phyloP scores from a whole-genome alignment of 2,888 invertebrate genomes.

The Ormia ochracea region DNA sequence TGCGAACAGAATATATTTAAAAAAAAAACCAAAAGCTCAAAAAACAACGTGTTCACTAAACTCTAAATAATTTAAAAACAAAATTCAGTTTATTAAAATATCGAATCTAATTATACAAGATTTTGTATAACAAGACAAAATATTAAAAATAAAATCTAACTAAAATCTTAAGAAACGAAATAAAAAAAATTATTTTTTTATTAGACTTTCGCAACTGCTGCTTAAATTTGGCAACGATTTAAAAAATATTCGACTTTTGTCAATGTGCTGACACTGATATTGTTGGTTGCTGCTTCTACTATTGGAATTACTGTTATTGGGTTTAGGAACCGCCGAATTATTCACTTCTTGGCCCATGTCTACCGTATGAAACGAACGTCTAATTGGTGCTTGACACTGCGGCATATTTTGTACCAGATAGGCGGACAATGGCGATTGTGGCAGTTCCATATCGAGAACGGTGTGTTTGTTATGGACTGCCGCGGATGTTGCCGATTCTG shows the following conservation, averaged over 20 bases:
- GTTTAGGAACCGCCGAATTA: slow-evolving; percentile 18
- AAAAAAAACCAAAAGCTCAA: too few species aligned
- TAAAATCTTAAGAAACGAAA: neutral
- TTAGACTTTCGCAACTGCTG: slow-evolving; percentile 82
- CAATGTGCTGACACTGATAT: slow-evolving; percentile 65
- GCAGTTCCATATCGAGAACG: slow-evolving; percentile 71
- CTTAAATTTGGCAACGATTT: slow-evolving; percentile 85
- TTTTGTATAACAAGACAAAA: slow-evolving; percentile 19
- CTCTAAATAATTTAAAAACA: too few species aligned
- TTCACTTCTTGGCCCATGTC: slow-evolving; percentile 58
- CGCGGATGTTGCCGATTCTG: slow-evolving; percentile 73
- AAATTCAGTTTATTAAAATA: slow-evolving; percentile 31
- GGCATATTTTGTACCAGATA: slow-evolving; percentile 66
- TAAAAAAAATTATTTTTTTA: slow-evolving; percentile 75
- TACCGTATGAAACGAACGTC: slow-evolving; percentile 72
- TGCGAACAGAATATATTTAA: too few species aligned
- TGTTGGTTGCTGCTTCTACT: slow-evolving; percentile 57
- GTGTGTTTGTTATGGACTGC: slow-evolving; percentile 55
- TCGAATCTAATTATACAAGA: slow-evolving; percentile 37
- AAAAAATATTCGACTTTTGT: slow-evolving; percentile 76
- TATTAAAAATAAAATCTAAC: slow-evolving; percentile 22
- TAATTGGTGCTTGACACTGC: slow-evolving; percentile 64
- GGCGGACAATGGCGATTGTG: slow-evolving; percentile 70
- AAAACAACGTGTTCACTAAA: too few species aligned
- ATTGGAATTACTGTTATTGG: slow-evolving; percentile 37